Conservation (phyloP, 2,113 vertebrate species). For the Piprites chloris region DNA sequence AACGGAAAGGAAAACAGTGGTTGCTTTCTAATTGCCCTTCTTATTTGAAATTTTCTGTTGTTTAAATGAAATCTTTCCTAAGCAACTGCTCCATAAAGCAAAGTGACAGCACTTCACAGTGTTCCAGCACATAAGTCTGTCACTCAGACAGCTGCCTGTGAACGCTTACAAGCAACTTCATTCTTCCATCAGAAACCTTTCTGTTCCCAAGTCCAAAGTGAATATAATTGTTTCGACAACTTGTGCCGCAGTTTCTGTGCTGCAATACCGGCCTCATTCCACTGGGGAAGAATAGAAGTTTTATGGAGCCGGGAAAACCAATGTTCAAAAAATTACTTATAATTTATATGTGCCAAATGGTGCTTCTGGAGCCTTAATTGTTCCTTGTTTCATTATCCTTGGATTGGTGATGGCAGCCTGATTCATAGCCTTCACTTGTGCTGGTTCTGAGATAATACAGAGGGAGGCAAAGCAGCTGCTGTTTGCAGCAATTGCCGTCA, state of each 20-base stretch:
- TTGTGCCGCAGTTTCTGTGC: not conserved
- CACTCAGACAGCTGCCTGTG: conserved; percentile 1
- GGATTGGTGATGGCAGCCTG: not conserved
- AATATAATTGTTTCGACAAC: not conserved
- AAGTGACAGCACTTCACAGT: not conserved
- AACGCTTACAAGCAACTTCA: not conserved
- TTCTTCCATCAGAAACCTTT: not conserved
- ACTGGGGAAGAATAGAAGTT: not conserved
- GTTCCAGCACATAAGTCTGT: not conserved
- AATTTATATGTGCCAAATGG: conserved; percentile 27
- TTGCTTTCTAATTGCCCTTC: not conserved
- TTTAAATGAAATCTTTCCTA: not conserved
- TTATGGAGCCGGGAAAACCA: not conserved
- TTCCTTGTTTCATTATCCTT: conserved; percentile 6
- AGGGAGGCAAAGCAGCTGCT: not conserved
- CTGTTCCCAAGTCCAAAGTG: not conserved
- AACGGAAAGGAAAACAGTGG: not conserved
- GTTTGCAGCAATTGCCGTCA: not conserved
- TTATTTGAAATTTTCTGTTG: not conserved
- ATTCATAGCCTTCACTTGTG: not conserved
- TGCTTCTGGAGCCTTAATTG: conserved; percentile 7
- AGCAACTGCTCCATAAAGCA: not conserved
- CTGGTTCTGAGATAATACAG: not conserved
- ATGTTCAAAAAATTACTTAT: not conserved
- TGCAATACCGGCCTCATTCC: not conserved